Evolutionary conservation across 2,113 vertebrate species (phyloP).

Genomic region (Chionomys nivalis): DNA sequence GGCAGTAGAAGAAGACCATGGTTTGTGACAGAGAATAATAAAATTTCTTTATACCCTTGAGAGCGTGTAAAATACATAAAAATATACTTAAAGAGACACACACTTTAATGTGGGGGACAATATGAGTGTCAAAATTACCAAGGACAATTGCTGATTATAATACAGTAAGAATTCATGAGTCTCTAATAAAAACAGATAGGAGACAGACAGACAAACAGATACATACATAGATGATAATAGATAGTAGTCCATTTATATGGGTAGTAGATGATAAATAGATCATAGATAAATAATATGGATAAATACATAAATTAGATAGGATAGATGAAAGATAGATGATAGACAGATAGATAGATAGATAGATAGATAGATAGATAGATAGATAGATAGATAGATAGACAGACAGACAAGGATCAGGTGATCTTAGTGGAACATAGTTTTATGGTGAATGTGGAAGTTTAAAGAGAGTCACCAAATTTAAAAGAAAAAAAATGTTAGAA

Average conservation of each 20-base stretch:
- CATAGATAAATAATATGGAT: background rate
- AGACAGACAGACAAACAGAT: background rate
- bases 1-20: background rate
- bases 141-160: background rate
- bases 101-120: background rate
- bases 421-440: background rate
- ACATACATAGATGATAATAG: background rate
- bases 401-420: background rate
- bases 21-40: background rate
- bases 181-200: background rate
- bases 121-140: slow-evolving; percentile 5
- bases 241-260: background rate
- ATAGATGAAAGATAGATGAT: background rate
- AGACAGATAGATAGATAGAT: background rate
- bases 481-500: background rate
- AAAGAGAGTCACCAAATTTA: background rate
- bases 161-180: background rate
- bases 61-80: background rate
- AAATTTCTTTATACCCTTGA: background rate
- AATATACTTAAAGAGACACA: background rate
- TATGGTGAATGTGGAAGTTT: background rate
- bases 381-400: background rate
- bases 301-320: too few species aligned
- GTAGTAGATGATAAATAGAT: background rate
- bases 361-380: background rate